Evolutionary conservation across 1,140 invertebrate species (phyloP).

Genomic region (Conus ventricosus): DNA sequence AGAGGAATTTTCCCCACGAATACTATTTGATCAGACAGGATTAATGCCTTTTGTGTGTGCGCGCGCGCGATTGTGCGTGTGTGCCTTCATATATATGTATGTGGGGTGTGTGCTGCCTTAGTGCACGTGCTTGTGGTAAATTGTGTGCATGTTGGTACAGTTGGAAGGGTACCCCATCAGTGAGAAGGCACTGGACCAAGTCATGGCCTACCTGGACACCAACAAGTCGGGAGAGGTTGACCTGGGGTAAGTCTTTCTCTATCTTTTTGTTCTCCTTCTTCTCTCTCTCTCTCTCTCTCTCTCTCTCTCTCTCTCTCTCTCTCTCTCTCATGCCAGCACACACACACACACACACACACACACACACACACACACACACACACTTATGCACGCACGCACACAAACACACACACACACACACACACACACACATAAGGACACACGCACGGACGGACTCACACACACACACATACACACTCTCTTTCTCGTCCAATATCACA

Average conservation of each 20-base stretch:
- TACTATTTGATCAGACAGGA: too few species aligned
- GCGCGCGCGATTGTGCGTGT: not conserved
- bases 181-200: constrained; percentile 54
- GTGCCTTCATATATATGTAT: constrained; percentile 35
- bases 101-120: constrained; percentile 32
- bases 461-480: too few species aligned
- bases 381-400: not conserved
- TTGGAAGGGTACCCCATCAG: constrained; percentile 60
- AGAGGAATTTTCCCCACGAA: too few species aligned
- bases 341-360: not conserved
- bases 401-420: too few species aligned
- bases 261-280: not conserved
- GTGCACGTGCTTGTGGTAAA: not conserved
- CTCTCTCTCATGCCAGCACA: not conserved
- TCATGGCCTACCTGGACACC: constrained; percentile 60
- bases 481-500: too few species aligned
- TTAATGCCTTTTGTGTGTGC: too few species aligned
- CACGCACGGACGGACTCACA: too few species aligned
- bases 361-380: not conserved
- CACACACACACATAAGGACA: too few species aligned
- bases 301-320: not conserved
- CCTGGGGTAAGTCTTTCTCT: constrained; percentile 50
- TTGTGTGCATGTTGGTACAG: constrained; percentile 41
- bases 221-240: constrained; percentile 61
- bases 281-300: not conserved